Conservation (phyloP, 1,140 invertebrate genomes). For the Penaeus japonicus region DNA sequence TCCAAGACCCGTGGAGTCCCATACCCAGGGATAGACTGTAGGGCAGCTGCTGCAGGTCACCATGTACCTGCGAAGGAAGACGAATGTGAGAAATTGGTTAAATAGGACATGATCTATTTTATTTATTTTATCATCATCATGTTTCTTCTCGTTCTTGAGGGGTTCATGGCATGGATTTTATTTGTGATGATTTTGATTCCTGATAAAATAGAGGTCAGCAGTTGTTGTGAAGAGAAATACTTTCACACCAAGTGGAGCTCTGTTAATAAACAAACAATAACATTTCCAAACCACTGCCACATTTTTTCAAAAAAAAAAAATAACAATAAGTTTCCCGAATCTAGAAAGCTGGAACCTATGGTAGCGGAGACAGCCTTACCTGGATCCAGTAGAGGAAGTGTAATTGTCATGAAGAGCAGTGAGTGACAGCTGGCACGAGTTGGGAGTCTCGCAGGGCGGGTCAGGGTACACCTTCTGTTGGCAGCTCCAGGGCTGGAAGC, state of each 20-base stretch:
- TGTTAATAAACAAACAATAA: too few relatives aligned
- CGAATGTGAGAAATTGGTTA: not conserved
- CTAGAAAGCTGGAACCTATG: too few relatives aligned
- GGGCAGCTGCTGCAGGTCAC: constrained; percentile 87
- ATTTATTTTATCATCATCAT: not conserved
- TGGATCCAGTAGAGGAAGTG: constrained; percentile 24
- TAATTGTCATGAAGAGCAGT: constrained; percentile 69
- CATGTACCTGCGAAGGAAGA: constrained; percentile 75
- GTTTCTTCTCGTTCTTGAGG: too few relatives aligned
- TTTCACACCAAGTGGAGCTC: too few relatives aligned
- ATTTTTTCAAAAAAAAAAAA: too few relatives aligned
- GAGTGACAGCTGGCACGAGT: constrained; percentile 84
- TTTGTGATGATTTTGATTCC: too few relatives aligned
- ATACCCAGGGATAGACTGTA: constrained; percentile 81
- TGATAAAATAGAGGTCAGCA: too few relatives aligned
- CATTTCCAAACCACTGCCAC: too few relatives aligned
- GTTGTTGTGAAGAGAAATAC: too few relatives aligned
- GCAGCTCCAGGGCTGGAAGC: constrained; percentile 83
- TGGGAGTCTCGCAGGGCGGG: constrained; percentile 80
- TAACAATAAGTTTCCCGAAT: too few relatives aligned
- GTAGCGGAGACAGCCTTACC: constrained; percentile 38
- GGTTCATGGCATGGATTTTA: too few relatives aligned
- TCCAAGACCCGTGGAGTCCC: constrained; percentile 50
- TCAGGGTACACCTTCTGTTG: constrained; percentile 69
- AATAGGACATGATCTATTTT: not conserved